Base-by-base conservation (phyloP, 2,888 invertebrate species). In the Schizotus pectinicornis region DNA sequence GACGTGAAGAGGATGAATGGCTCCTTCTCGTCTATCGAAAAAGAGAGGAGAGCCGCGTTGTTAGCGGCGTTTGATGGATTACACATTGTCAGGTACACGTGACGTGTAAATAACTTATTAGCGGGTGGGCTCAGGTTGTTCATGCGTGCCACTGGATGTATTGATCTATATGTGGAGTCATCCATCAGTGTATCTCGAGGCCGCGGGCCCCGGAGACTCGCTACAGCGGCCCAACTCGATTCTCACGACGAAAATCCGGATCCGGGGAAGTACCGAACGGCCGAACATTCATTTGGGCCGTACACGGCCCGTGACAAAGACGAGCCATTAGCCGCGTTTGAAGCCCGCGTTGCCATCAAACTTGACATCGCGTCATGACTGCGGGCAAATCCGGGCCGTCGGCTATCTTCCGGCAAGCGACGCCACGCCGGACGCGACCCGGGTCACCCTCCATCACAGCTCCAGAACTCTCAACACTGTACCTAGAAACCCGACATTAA, bases 131-230 rank as follows among this genome's bases (percentile, higher is more conserved):
- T 65, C 65, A 61, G 71, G 71, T 72, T 75, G 76, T 75, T 74
- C 75, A 75, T 77, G 77, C 77, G 77, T 76, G 76, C 68, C 73
- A 65, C 67, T 68, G 70, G 70, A 73, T 74, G 75, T 76, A 77
- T 77, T 75, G 77, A 77, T 77, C 76, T 75, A 75, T 74, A 74
- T 76, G 74, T 77, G 74, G 74, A 77, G 76, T 75, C 77, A 77
- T 77, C 77, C 76, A 77, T 77, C 77, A 77, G 74, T 74, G 72
- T 74, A 74, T 74, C 71, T 73, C 71, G 67, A 70, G 67, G 68
- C 65, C 67, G 67, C 64, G 67, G 69, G 71, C 71, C 68, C 70
- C 67, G 67, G 70, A 68, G 71, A 66, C 54, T 42, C 39, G 22
- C 57, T 67, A 60, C 69, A 71, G 73, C 65, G 64, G 72, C 67